A percentile compares a stretch with the other conserved stretches of the same genome.
phyloP scores from a whole-genome alignment of 2,888 invertebrate species.

The Axea sp. region DNA sequence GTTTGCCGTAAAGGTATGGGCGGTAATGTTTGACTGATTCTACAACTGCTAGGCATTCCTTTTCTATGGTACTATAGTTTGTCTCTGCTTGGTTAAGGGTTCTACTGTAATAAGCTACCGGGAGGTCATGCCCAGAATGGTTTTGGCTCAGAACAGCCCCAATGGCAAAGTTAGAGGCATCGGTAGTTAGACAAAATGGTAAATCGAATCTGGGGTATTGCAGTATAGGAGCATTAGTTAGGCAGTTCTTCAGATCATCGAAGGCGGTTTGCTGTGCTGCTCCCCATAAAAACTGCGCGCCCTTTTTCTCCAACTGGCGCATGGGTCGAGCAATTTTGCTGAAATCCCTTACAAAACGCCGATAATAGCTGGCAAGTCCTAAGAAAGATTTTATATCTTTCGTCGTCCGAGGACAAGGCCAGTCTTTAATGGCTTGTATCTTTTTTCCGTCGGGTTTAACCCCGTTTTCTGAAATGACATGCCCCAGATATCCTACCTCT shows the following conservation, averaged over 20 bases:
- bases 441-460: background rate
- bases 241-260: background rate
- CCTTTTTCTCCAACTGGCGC: conserved; percentile 1
- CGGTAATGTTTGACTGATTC: conserved; percentile 31
- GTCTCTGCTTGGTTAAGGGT: conserved; percentile 31
- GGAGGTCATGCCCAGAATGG: conserved; percentile 30
- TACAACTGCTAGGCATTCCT: conserved; percentile 28
- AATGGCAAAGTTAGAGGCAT: background rate
- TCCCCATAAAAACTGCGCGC: background rate
- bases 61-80: conserved; percentile 53
- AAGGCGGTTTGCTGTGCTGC: background rate
- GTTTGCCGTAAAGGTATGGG: conserved; percentile 31
- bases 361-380: background rate
- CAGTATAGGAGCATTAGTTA: background rate
- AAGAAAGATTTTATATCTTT: background rate
- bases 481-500: background rate
- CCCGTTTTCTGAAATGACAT: no score
- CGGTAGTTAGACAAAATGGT: background rate
- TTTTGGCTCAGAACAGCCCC: conserved; percentile 43
- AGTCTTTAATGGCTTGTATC: background rate
- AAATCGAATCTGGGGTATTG: background rate
- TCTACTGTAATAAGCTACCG: conserved; percentile 43
- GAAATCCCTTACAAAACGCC: background rate
- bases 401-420: background rate
- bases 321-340: background rate